A percentile compares a stretch with the other conserved stretches of the same genome.
These are phyloP conservation scores for Diacarnus erythraeanus DNA, from an alignment of 37 sponge, comb jelly and placozoan genomes.

Conservation along the genomic window DNA sequence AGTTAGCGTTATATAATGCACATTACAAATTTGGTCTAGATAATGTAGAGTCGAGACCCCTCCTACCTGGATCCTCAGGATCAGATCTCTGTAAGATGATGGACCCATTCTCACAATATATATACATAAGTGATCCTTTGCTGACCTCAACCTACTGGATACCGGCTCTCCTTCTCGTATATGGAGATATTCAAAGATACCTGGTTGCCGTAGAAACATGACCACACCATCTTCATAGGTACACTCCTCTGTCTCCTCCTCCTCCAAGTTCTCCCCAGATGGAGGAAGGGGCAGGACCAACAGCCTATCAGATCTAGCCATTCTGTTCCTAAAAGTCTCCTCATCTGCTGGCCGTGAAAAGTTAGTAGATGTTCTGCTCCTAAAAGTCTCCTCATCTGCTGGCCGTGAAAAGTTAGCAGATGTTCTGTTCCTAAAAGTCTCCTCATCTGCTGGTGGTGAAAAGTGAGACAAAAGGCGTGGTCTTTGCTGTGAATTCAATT, in stretches of 20 bases:
- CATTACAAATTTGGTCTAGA: no score
- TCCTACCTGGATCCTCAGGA: no score
- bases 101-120: no score
- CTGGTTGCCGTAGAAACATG: slow-evolving; percentile 67
- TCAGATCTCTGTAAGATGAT: no score
- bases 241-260: neutral
- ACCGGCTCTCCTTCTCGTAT: slow-evolving; percentile 5
- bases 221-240: slow-evolving; percentile 76
- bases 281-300: slow-evolving; percentile 1
- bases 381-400: neutral
- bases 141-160: slow-evolving; percentile 37
- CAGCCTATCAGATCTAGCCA: neutral
- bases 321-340: neutral
- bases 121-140: no score
- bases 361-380: no score
- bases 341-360: neutral
- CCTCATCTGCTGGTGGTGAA: no score
- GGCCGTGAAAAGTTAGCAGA: neutral
- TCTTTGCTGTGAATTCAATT: neutral
- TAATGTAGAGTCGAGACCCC: no score
- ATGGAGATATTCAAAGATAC: slow-evolving; percentile 38
- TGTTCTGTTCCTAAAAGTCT: neutral
- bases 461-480: neutral
- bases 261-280: neutral
- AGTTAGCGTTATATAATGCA: no score